Conservation (phyloP, 2,113 vertebrate species). For the Diphyllodes magnificus region DNA sequence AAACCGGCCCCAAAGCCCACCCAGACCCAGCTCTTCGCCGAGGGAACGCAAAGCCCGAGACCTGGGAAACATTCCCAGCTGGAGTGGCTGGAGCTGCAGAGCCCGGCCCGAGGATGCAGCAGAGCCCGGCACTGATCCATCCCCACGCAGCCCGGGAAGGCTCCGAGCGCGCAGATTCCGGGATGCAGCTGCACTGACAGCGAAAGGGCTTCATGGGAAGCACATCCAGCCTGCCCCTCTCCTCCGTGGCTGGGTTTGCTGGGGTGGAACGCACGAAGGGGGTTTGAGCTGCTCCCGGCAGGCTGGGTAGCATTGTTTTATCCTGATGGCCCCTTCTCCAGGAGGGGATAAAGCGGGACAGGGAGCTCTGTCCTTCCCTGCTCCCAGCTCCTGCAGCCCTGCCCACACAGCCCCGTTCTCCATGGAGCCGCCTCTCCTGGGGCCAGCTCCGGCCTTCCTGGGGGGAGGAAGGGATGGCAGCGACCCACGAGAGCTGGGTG, state of each 20-base stretch:
- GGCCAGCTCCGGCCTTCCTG: rapidly evolving
- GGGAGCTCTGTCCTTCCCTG: not conserved
- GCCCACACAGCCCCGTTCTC: too few species aligned
- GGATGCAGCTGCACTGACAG: not conserved
- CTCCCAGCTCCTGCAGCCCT: not conserved
- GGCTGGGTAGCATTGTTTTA: not conserved
- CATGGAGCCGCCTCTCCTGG: not conserved
- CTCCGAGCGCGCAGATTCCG: not conserved
- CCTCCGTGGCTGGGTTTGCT: rapidly evolving
- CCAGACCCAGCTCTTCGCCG: not conserved
- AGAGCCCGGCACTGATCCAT: not conserved
- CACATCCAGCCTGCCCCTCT: not conserved
- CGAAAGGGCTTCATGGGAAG: not conserved
- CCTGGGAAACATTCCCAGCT: not conserved
- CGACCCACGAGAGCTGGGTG: not conserved
- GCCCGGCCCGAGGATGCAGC: not conserved
- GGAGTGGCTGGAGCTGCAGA: not conserved
- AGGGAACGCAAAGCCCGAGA: not conserved
- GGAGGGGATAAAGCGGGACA: not conserved
- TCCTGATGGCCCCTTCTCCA: not conserved
- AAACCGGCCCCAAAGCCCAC: not conserved
- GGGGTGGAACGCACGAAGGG: not conserved
- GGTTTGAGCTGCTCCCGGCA: not conserved
- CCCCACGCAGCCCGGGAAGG: not conserved
- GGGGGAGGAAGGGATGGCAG: rapidly evolving